These are phyloP conservation scores for Smutsia gigantea DNA, from an alignment of 2,797 vertebrate genomes.

Conservation along the genomic window DNA sequence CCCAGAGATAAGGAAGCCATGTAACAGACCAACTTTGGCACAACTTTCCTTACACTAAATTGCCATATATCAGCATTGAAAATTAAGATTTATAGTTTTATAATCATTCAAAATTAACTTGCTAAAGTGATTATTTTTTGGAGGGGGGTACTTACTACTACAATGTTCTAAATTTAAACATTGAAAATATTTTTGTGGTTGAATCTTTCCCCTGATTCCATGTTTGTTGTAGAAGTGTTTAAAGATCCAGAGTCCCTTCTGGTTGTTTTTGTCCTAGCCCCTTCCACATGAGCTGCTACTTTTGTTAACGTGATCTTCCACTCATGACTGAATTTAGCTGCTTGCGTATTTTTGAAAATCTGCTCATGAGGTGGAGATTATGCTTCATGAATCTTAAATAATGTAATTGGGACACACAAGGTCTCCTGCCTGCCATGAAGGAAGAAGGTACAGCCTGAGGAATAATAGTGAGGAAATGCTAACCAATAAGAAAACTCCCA, in stretches of 20 bases:
- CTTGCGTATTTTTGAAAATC: constrained; percentile 81
- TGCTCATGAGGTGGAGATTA: constrained; percentile 81
- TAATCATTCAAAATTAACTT: constrained; percentile 29
- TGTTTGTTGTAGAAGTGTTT: constrained; percentile 76
- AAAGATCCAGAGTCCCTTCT: constrained; percentile 74
- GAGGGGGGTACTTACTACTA: neutral
- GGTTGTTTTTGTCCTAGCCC: constrained; percentile 65
- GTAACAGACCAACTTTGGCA: neutral
- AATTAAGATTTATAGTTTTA: neutral
- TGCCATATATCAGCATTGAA: neutral
- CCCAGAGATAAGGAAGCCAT: neutral
- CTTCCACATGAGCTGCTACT: constrained; percentile 54
- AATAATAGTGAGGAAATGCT: neutral
- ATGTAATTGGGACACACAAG: constrained; percentile 77
- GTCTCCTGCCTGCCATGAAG: constrained; percentile 51
- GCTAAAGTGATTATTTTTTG: neutral
- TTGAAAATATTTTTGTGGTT: constrained; percentile 65
- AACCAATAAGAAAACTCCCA: neutral
- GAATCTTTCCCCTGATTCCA: neutral
- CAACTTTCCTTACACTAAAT: neutral
- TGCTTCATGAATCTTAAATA: constrained; percentile 81
- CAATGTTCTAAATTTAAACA: constrained; percentile 70
- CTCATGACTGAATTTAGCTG: constrained; percentile 77
- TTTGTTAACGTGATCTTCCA: constrained; percentile 74
- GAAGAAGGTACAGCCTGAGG: constrained; percentile 49